phyloP scores from a whole-genome alignment of 2,797 vertebrate genomes.

The Kryptopterus vitreolus region DNA sequence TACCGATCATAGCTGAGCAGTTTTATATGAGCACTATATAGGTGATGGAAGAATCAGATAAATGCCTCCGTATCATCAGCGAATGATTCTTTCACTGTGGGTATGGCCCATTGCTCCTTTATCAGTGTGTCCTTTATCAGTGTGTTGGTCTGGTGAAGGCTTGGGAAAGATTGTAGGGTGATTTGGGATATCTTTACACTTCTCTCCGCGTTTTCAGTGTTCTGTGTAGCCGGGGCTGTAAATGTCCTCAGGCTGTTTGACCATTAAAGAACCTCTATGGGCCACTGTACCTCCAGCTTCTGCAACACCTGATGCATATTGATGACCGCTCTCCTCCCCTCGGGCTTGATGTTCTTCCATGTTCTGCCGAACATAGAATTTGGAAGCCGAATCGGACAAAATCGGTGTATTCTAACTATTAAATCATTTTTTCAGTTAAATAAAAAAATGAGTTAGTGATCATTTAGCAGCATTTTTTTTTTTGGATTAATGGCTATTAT shows the following conservation, averaged over 20 bases:
- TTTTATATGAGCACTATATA: not conserved
- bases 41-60: not conserved
- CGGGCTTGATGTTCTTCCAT: slow-evolving; percentile 23
- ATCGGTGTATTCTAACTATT: not conserved
- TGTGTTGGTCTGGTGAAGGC: not conserved
- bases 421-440: not conserved
- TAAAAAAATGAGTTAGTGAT: not conserved
- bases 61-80: not conserved
- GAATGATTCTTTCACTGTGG: not conserved
- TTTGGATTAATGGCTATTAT: not conserved
- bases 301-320: slow-evolving; percentile 55
- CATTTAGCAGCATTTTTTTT: not conserved
- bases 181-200: slow-evolving; percentile 39
- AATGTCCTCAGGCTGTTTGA: slow-evolving; percentile 52
- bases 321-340: slow-evolving; percentile 32
- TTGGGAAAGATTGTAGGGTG: slow-evolving; percentile 34
- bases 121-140: slow-evolving; percentile 6
- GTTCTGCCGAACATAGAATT: slow-evolving; percentile 13
- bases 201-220: slow-evolving; percentile 42
- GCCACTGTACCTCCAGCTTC: slow-evolving; percentile 42
- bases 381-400: not conserved
- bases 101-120: slow-evolving; percentile 7
- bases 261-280: slow-evolving; percentile 51
- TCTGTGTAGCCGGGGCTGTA: slow-evolving; percentile 47
- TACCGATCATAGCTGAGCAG: not conserved